phyloP scores from a whole-genome alignment of 2,888 invertebrate genomes.

The Agrilus mali region DNA sequence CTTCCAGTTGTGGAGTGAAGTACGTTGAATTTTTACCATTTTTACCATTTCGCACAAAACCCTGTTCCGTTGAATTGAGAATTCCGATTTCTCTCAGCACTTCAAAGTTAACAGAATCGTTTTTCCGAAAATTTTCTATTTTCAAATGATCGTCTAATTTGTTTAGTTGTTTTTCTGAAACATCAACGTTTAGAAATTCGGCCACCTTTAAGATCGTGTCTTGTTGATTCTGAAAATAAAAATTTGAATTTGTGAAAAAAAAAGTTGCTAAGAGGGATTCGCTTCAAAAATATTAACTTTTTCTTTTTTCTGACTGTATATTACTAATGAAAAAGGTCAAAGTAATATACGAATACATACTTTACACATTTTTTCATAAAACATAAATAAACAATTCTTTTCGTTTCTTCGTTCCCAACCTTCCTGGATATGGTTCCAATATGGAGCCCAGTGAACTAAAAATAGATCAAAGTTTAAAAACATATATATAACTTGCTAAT shows the following conservation, averaged over 20 bases:
- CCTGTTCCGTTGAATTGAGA: slow-evolving; percentile 41
- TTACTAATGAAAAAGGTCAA: too few species aligned
- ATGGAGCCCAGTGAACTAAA: slow-evolving; percentile 61
- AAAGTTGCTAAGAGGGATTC: too few species aligned
- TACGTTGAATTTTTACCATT: slow-evolving; percentile 59
- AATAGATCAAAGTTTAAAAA: too few species aligned
- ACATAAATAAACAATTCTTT: slow-evolving; percentile 59
- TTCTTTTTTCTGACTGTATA: too few species aligned
- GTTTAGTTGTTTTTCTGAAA: slow-evolving; percentile 44
- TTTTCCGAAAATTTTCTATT: slow-evolving; percentile 71
- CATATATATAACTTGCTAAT: too few species aligned
- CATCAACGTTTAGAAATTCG: slow-evolving; percentile 46
- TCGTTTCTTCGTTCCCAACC: slow-evolving; percentile 55
- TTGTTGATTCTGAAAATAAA: slow-evolving; percentile 43
- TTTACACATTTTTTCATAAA: slow-evolving; percentile 67
- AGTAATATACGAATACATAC: slow-evolving; percentile 28
- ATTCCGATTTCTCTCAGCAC: slow-evolving; percentile 50
- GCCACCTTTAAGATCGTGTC: slow-evolving; percentile 45
- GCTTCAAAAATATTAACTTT: too few species aligned
- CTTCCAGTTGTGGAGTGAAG: slow-evolving; percentile 53
- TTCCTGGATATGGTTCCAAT: slow-evolving; percentile 67
- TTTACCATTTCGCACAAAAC: slow-evolving; percentile 57
- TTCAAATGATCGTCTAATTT: slow-evolving; percentile 58
- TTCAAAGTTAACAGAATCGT: slow-evolving; percentile 64
- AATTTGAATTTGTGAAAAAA: too few species aligned